phyloP scores from a whole-genome alignment of 2,113 vertebrate species.

The Daphoenositta chrysoptera region DNA sequence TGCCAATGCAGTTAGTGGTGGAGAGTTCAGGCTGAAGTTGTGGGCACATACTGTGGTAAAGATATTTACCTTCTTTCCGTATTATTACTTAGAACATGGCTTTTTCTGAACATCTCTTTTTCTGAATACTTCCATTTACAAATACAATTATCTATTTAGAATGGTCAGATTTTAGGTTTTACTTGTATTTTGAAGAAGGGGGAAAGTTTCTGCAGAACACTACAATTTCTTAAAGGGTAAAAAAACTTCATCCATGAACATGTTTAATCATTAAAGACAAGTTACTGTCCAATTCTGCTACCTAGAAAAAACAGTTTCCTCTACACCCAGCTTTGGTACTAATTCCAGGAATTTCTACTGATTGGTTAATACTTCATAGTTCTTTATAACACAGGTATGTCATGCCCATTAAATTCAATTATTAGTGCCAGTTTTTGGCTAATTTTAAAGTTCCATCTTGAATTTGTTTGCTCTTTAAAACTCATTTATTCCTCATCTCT shows the following conservation, averaged over 20 bases:
- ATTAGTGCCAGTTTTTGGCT: not conserved
- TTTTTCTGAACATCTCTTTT: not conserved
- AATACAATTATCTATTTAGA: not conserved
- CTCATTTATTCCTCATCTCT: not conserved
- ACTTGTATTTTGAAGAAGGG: not conserved
- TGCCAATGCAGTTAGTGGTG: not conserved
- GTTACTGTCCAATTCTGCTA: not conserved
- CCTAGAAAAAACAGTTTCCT: not conserved
- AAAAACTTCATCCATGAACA: rapidly evolving
- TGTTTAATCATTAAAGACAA: not conserved
- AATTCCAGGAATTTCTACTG: not conserved
- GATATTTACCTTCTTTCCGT: not conserved
- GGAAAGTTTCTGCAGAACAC: not conserved
- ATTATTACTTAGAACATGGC: not conserved
- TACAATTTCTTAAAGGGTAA: not conserved
- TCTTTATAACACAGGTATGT: not conserved
- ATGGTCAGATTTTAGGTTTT: not conserved
- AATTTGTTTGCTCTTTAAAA: not conserved
- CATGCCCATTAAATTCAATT: not conserved
- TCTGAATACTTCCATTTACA: not conserved
- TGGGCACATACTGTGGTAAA: not conserved
- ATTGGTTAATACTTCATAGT: not conserved
- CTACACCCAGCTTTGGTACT: not conserved
- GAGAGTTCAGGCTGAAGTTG: not conserved
- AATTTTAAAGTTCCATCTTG: not conserved